phyloP scores from a whole-genome alignment of 2,113 vertebrate genomes.

The Martes martes region DNA sequence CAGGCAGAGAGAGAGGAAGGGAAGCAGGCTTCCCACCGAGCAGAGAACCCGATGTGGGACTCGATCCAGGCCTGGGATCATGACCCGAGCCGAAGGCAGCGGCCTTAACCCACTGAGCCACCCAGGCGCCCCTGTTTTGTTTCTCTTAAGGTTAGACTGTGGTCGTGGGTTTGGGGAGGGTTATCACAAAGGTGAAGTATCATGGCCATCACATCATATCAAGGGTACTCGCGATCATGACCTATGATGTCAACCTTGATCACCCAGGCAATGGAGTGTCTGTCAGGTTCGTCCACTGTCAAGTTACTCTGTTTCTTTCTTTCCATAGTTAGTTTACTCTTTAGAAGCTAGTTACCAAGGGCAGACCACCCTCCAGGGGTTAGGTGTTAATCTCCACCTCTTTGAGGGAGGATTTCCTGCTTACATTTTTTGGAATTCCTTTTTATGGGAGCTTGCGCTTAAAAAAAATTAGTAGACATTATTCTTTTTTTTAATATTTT shows the following conservation, averaged over 20 bases:
- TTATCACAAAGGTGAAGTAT: not conserved
- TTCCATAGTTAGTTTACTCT: not conserved
- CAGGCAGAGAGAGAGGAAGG: too few relatives aligned
- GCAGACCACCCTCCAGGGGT: not conserved
- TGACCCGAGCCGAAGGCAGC: too few relatives aligned
- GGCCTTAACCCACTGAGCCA: too few relatives aligned
- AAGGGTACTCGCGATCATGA: not conserved
- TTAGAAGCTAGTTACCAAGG: not conserved
- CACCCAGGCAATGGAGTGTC: not conserved
- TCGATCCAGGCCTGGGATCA: too few relatives aligned
- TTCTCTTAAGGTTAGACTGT: not conserved
- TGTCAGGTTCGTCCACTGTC: not conserved
- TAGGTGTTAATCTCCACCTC: not conserved
- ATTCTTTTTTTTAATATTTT: not conserved
- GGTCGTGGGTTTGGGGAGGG: not conserved
- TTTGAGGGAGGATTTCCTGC: not conserved
- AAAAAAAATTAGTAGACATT: not conserved
- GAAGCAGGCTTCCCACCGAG: too few relatives aligned
- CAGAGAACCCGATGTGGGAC: too few relatives aligned
- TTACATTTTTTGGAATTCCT: not conserved
- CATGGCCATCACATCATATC: not conserved
- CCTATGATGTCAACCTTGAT: not conserved
- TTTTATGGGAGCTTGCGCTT: not conserved
- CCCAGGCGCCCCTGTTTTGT: not conserved
- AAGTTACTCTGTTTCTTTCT: not conserved